Base-by-base conservation (phyloP, 2,113 vertebrate genomes). In the Vidua chalybeata region DNA sequence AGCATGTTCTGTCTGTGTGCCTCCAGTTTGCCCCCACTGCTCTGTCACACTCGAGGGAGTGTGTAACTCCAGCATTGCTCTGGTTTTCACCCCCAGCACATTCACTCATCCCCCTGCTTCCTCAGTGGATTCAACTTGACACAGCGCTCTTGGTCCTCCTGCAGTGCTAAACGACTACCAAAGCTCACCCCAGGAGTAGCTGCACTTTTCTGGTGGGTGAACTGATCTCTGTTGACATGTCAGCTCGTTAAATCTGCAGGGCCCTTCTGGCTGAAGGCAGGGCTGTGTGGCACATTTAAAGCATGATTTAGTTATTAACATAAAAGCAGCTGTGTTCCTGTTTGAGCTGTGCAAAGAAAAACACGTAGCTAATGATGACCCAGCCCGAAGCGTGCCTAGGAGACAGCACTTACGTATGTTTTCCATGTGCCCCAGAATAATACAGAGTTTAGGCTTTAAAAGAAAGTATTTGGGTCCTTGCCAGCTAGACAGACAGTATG, bases 401-500 rank as follows among this genome's bases (percentile, higher is more conserved):
- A 94, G 86, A 89, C 71, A 78, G 94, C 66, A 59, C 71, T 66
- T 30, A 21, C 0, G 67, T 10, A 6, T 15, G 55, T 89, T 68
- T 83, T 74, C 78, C 26, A 46, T 35, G 83, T 4, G 9, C 58
- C 64, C 55, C 62, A 45, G 81, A 80, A 87, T 73, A 95, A 95
- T 86, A 41, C 3, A 1, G 90, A 93, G 84, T 58, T 92, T 58
- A 84, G 86, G 73, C 75, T 91, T 87, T 91, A 93, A 93, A 95
- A 84, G 87, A 71, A 94, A 95, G 73, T 55, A 82, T 90, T 96
- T 97, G 97, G 95, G 82, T 75, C 48, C 55, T 69, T 90, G 96
- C 97, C 97, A 97, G 96, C 90, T 88, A 95, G 96, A 94, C 91
- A 96, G 93, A 93, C 92, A 96, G 90, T 35, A 95, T 96, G 96